Percentiles rank a stretch among this genome's conserved stretches.
Conservation (phyloP, 2,797 vertebrate genomes). For the Gymnoscopelus microlampas region DNA sequence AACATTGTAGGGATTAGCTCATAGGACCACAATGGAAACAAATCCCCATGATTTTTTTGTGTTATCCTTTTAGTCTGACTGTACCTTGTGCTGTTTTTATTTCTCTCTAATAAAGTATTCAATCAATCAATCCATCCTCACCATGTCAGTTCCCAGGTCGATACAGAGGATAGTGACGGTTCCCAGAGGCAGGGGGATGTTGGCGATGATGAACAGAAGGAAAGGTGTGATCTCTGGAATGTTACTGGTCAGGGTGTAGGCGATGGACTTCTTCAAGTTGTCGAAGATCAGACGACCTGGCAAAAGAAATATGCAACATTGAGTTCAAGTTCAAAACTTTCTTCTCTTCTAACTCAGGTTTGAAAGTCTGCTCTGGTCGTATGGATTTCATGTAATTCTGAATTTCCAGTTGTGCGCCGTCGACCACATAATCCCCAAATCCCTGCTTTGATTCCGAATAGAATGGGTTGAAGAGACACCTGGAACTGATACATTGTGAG, state of each 20-base stretch:
- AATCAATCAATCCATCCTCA: slow-evolving; percentile 53
- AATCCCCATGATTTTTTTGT: too few relatives aligned
- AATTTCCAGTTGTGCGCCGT: too few relatives aligned
- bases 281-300: slow-evolving; percentile 96
- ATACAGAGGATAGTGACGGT: slow-evolving; percentile 98
- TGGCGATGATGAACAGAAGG: slow-evolving; percentile 94
- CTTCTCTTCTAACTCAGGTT: background rate
- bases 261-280: slow-evolving; percentile 98
- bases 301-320: background rate
- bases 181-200: slow-evolving; percentile 94
- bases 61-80: too few relatives aligned
- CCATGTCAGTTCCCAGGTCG: slow-evolving; percentile 97
- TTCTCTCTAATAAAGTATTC: too few relatives aligned
- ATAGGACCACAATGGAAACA: too few relatives aligned
- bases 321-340: background rate
- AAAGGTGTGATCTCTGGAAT: slow-evolving; percentile 97
- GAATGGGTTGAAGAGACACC: too few relatives aligned
- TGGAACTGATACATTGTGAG: too few relatives aligned
- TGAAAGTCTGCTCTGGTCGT: background rate
- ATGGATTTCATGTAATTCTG: too few relatives aligned
- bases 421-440: too few relatives aligned
- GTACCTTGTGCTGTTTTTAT: too few relatives aligned
- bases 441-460: too few relatives aligned
- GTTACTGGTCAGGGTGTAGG: slow-evolving; percentile 97
- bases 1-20: too few relatives aligned